Conservation (phyloP, 2,797 vertebrate species). For the Microctenopoma lineatum region DNA sequence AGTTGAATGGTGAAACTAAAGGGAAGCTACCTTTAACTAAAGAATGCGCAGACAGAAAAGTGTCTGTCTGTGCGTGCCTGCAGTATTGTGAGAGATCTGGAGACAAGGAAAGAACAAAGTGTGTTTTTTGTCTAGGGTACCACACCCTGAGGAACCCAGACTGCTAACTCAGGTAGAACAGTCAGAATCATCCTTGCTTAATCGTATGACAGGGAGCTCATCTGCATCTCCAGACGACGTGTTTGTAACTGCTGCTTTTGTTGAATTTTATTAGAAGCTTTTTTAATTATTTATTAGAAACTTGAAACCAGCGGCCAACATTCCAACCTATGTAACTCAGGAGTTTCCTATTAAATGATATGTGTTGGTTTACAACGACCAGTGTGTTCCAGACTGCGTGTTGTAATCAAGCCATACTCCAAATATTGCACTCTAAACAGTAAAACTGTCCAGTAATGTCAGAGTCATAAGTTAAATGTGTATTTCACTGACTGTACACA, state of each 20-base stretch:
- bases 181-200: background rate
- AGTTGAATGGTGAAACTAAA: background rate
- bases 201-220: background rate
- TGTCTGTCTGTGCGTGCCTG: constrained; percentile 39
- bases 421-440: constrained; percentile 25
- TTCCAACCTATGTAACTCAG: background rate
- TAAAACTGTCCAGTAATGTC: background rate
- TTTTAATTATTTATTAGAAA: background rate
- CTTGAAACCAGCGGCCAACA: background rate
- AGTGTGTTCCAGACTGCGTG: constrained; percentile 3
- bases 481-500: no score
- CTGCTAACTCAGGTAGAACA: background rate
- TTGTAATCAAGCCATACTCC: constrained; percentile 27
- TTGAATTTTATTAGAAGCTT: no score
- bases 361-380: constrained; percentile 26
- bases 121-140: background rate
- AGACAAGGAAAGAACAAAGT: constrained; percentile 2
- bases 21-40: constrained; percentile 18
- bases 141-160: background rate
- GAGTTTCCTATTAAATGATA: background rate
- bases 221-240: no score
- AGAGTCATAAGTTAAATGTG: background rate
- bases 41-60: constrained; percentile 38
- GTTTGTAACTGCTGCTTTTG: no score
- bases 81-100: constrained; percentile 6